Conservation (phyloP, 2,888 invertebrate species). For the Archips crataeganus region DNA sequence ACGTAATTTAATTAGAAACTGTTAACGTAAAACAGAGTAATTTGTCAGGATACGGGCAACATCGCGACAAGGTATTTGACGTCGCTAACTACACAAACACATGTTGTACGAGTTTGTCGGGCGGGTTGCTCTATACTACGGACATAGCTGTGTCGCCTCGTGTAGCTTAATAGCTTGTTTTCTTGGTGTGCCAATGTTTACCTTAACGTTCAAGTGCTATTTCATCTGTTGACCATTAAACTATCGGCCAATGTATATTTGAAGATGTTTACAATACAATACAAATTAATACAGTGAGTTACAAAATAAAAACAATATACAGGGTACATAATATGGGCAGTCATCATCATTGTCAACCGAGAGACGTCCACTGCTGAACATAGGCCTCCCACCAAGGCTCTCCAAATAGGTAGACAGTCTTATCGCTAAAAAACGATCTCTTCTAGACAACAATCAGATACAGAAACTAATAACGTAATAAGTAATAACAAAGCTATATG, state of each 20-base stretch:
- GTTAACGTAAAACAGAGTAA: conserved; percentile 43
- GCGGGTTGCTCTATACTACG: neutral
- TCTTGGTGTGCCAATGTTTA: conserved; percentile 19
- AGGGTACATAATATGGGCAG: too few species aligned
- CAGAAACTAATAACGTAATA: too few species aligned
- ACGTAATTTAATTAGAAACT: conserved; percentile 49
- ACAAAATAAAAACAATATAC: too few species aligned
- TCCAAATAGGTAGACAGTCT: too few species aligned
- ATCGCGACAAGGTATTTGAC: conserved; percentile 30
- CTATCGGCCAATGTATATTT: conserved; percentile 17
- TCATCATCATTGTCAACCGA: too few species aligned
- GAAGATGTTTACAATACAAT: too few species aligned
- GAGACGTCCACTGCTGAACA: too few species aligned
- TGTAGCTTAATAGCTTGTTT: conserved; percentile 22
- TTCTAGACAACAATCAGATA: too few species aligned
- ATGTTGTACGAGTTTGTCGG: neutral
- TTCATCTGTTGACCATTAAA: conserved; percentile 26
- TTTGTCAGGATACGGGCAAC: conserved; percentile 46
- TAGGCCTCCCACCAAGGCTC: too few species aligned
- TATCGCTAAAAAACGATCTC: too few species aligned
- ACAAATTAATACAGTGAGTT: too few species aligned
- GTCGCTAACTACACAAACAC: conserved; percentile 25
- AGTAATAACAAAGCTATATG: neutral
- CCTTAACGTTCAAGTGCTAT: conserved; percentile 4
- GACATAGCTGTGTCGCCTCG: neutral